These are phyloP conservation scores for Drosophila aldrichi DNA, from an alignment of 2,888 invertebrate species.

Conservation along the genomic window DNA sequence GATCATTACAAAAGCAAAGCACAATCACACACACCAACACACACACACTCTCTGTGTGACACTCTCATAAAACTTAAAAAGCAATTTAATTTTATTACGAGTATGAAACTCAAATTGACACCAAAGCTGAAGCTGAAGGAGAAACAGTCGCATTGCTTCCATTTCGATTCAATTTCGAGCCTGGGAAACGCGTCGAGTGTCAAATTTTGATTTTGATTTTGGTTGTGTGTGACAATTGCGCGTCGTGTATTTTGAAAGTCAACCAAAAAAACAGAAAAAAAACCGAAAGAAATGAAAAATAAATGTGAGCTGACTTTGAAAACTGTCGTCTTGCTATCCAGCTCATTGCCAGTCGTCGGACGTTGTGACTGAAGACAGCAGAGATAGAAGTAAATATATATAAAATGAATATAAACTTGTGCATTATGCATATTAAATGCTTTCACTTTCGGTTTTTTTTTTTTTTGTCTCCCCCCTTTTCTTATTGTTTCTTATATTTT, in stretches of 20 bases:
- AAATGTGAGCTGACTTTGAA: constrained; percentile 47
- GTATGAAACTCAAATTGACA: constrained; percentile 71
- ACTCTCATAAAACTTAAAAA: constrained; percentile 60
- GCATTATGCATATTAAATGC: constrained; percentile 81
- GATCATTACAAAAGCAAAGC: constrained; percentile 57
- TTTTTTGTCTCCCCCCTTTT: too few species aligned
- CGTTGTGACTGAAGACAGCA: constrained; percentile 5
- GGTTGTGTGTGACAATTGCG: constrained; percentile 47
- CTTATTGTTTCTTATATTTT: constrained; percentile 15
- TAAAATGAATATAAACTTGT: constrained; percentile 28
- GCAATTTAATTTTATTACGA: constrained; percentile 72
- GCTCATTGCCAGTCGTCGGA: constrained; percentile 15
- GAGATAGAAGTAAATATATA: constrained; percentile 12
- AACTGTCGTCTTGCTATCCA: constrained; percentile 9
- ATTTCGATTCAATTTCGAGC: constrained; percentile 50
- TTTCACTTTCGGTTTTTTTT: constrained; percentile 73
- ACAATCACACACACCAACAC: constrained; percentile 14
- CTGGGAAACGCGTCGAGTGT: constrained; percentile 53
- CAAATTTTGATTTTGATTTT: constrained; percentile 41
- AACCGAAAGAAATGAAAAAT: neutral
- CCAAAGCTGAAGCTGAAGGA: constrained; percentile 12
- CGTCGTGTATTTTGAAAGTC: constrained; percentile 51
- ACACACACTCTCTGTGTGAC: constrained; percentile 5
- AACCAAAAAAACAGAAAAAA: constrained; percentile 9
- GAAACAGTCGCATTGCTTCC: constrained; percentile 23